These are phyloP conservation scores for Agrochola macilenta DNA, from an alignment of 2,888 invertebrate genomes.

Conservation along the genomic window DNA sequence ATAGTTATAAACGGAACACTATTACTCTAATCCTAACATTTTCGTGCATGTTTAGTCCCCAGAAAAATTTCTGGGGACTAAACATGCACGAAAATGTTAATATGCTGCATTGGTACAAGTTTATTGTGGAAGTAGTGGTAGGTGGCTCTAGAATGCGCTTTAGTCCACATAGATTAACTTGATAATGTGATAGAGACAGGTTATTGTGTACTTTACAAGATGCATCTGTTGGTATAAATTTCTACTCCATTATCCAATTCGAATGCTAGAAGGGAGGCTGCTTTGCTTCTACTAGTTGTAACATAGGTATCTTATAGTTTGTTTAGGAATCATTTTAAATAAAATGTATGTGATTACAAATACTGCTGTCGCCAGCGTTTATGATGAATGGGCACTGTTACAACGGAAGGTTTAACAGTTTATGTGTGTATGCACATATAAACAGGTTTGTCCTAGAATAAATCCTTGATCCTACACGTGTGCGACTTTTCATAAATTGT, in stretches of 20 bases:
- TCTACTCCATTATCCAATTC: constrained; percentile 16
- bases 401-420: neutral
- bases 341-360: constrained; percentile 39
- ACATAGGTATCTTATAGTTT: constrained; percentile 52
- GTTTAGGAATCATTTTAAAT: constrained; percentile 46
- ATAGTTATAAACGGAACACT: too few relatives aligned
- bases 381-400: constrained; percentile 22
- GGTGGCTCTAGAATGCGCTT: constrained; percentile 23
- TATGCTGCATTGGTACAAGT: constrained; percentile 23
- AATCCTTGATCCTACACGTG: constrained; percentile 36
- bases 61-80: constrained; percentile 2
- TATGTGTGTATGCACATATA: neutral
- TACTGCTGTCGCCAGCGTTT: constrained; percentile 29
- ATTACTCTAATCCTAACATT: too few relatives aligned
- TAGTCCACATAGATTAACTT: constrained; percentile 12
- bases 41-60: too few relatives aligned
- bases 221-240: constrained; percentile 39
- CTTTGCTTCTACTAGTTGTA: constrained; percentile 57
- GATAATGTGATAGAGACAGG: constrained; percentile 38
- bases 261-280: constrained; percentile 40
- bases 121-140: constrained; percentile 25
- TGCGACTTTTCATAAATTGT: constrained; percentile 55
- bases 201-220: constrained; percentile 52
- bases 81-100: constrained; percentile 15
- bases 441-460: constrained; percentile 16